These are phyloP conservation scores for Lithobates pipiens DNA, from an alignment of 2,797 vertebrate genomes.

Conservation along the genomic window DNA sequence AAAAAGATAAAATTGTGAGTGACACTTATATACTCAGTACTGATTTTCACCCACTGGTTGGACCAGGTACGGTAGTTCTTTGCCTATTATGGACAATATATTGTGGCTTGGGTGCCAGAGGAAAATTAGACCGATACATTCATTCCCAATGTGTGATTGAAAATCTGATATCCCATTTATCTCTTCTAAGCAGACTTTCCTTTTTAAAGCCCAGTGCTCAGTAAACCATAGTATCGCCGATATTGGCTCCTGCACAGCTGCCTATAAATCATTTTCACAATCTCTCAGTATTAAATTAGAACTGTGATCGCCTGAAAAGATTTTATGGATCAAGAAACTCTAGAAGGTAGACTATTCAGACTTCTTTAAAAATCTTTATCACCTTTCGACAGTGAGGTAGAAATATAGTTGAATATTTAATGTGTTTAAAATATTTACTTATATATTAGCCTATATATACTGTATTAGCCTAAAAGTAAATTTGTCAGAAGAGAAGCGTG, in stretches of 20 bases:
- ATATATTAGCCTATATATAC: too few relatives aligned
- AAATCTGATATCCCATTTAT: constrained; percentile 42
- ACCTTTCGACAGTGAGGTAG: background rate
- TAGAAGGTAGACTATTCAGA: constrained; percentile 1
- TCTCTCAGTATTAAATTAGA: constrained; percentile 42
- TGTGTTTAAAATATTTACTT: background rate
- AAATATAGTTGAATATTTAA: background rate
- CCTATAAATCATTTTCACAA: constrained; percentile 37
- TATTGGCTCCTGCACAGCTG: constrained; percentile 9
- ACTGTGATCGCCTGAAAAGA: constrained; percentile 33
- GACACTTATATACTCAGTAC: background rate
- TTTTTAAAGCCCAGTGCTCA: constrained; percentile 41
- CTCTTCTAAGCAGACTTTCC: constrained; percentile 39
- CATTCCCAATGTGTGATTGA: constrained; percentile 22
- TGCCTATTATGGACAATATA: background rate
- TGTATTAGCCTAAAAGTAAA: too few relatives aligned
- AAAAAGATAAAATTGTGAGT: too few relatives aligned
- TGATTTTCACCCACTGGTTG: background rate
- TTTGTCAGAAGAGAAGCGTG: too few relatives aligned
- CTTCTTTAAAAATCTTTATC: background rate
- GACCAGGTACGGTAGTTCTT: background rate
- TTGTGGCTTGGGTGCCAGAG: background rate
- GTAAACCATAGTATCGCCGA: constrained; percentile 27
- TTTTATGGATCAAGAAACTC: constrained; percentile 38
- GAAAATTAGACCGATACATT: constrained; percentile 8